Conservation (phyloP, 2,113 vertebrate species). For the Crotalus horridus region DNA sequence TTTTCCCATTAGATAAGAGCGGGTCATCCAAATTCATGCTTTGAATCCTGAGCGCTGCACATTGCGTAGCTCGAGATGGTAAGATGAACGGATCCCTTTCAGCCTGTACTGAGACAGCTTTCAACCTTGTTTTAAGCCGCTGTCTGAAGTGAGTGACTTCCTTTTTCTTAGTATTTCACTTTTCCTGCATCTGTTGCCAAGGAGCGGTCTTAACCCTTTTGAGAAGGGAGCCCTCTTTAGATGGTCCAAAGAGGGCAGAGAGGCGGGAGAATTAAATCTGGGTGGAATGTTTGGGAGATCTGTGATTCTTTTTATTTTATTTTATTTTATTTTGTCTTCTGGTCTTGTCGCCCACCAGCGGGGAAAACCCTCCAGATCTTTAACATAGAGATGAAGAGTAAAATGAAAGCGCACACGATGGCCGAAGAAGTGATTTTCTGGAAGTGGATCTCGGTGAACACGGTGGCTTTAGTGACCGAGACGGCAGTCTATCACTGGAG, state of each 20-base stretch:
- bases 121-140: background rate
- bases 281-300: conserved; percentile 28
- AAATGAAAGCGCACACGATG: conserved; percentile 91
- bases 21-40: background rate
- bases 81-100: background rate
- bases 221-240: background rate
- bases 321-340: conserved; percentile 20
- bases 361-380: conserved; percentile 93
- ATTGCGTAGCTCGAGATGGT: background rate
- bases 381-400: conserved; percentile 96
- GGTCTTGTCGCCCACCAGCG: conserved; percentile 69
- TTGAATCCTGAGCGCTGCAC: background rate
- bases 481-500: conserved; percentile 89
- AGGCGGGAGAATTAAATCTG: background rate
- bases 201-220: background rate
- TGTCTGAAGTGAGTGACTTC: too few species aligned
- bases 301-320: conserved; percentile 18
- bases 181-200: background rate
- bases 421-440: conserved; percentile 91
- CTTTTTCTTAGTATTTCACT: background rate
- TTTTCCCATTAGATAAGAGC: background rate
- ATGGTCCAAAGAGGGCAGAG: background rate
- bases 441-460: conserved; percentile 93
- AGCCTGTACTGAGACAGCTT: background rate
- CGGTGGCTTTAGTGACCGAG: conserved; percentile 87